Evolutionary conservation across 2,113 vertebrate species (phyloP).

Genomic region (Gambusia affinis): DNA sequence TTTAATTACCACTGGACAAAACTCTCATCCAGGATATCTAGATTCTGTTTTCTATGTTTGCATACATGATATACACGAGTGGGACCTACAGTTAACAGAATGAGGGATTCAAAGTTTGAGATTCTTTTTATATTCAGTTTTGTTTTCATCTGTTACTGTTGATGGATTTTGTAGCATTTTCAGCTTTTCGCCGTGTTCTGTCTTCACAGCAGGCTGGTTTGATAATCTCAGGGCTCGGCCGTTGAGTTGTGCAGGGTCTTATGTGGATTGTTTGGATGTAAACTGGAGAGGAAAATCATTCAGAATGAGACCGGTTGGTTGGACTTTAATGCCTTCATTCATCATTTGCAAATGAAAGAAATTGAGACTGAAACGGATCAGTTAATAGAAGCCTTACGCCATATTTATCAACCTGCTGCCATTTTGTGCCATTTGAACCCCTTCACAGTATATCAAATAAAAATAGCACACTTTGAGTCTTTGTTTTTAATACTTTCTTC

Average conservation of each 20-base stretch:
- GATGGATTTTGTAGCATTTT: constrained; percentile 33
- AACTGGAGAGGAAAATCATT: not conserved
- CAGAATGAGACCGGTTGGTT: constrained; percentile 20
- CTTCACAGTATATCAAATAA: constrained; percentile 64
- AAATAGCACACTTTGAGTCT: constrained; percentile 58
- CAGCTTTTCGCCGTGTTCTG: constrained; percentile 25
- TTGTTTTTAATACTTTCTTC: not conserved
- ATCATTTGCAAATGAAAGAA: constrained; percentile 41
- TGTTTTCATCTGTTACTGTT: constrained; percentile 7
- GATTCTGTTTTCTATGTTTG: constrained; percentile 52
- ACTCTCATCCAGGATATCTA: constrained; percentile 28
- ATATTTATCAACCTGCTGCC: constrained; percentile 47
- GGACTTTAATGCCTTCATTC: constrained; percentile 28
- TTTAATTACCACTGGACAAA: constrained; percentile 31
- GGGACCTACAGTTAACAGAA: constrained; percentile 11
- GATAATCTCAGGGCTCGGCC: constrained; percentile 56
- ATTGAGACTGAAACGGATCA: constrained; percentile 12
- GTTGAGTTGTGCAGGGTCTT: constrained; percentile 35
- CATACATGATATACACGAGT: constrained; percentile 22
- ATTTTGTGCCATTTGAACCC: constrained; percentile 43
- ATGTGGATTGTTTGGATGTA: not conserved
- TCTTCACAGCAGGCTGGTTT: constrained; percentile 33
- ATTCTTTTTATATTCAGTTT: constrained; percentile 14
- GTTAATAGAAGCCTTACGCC: constrained; percentile 40
- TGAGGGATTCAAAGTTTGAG: constrained; percentile 3